phyloP scores from a whole-genome alignment of 2,888 invertebrate genomes.

The Dolichopus griseipennis region DNA sequence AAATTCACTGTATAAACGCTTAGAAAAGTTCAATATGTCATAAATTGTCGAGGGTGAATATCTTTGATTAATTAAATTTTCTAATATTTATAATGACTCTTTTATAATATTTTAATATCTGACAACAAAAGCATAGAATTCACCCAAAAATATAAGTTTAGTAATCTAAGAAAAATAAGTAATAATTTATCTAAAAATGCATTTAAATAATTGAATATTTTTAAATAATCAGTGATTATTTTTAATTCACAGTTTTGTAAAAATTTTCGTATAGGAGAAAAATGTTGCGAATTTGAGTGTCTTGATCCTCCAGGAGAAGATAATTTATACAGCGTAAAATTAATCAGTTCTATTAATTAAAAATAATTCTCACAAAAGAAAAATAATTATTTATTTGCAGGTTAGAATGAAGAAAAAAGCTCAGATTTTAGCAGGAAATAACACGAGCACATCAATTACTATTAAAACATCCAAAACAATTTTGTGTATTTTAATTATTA shows the following conservation, averaged over 20 bases:
- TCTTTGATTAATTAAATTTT: no score
- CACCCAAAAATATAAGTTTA: no score
- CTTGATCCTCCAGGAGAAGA: conserved; percentile 67
- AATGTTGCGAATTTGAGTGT: conserved; percentile 86
- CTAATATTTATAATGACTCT: no score
- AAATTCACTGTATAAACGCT: no score
- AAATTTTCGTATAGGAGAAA: conserved; percentile 70
- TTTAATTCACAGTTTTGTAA: conserved; percentile 61
- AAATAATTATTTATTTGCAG: conserved; percentile 21
- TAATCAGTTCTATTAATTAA: conserved; percentile 10
- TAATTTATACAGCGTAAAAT: conserved; percentile 44
- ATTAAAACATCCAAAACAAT: not conserved
- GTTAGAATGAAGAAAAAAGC: conserved; percentile 52
- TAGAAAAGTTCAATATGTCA: no score
- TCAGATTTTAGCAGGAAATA: conserved; percentile 53
- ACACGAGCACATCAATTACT: conserved; percentile 28
- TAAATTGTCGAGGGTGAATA: no score
- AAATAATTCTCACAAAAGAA: not conserved
- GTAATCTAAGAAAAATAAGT: no score
- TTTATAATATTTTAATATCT: no score
- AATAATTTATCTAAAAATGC: no score
- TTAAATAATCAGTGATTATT: not conserved
- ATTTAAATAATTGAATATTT: no score
- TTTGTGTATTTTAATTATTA: not conserved
- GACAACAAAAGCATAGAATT: no score